phyloP scores from a whole-genome alignment of 2,797 vertebrate species.

The Delichon dasypus region DNA sequence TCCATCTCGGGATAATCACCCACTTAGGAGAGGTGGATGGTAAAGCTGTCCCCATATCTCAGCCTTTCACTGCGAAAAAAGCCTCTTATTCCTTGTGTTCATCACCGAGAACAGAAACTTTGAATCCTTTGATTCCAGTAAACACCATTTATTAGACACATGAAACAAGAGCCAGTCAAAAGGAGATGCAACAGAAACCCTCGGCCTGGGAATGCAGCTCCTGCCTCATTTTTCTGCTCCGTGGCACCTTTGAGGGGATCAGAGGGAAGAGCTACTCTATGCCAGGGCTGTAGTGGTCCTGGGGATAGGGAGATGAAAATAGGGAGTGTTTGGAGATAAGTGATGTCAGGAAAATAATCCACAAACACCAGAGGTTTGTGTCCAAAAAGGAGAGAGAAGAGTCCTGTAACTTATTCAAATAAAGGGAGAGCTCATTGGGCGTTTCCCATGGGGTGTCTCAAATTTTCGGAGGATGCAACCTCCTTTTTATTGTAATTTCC shows the following conservation, averaged over 20 bases:
- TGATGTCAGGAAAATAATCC: background rate
- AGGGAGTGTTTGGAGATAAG: background rate
- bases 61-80: background rate
- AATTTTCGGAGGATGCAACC: background rate
- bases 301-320: background rate
- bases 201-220: background rate
- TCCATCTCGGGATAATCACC: conserved; percentile 18
- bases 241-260: conserved; percentile 14
- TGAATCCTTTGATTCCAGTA: conserved; percentile 47
- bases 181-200: conserved; percentile 1
- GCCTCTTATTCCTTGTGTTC: conserved; percentile 45
- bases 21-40: background rate
- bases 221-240: background rate
- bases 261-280: background rate
- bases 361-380: background rate
- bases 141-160: conserved; percentile 50
- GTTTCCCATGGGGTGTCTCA: background rate
- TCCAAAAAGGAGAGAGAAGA: background rate
- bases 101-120: conserved; percentile 38
- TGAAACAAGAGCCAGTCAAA: conserved; percentile 13
- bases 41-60: conserved; percentile 41
- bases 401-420: background rate
- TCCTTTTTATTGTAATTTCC: background rate
- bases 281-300: background rate
- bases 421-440: background rate